Conservation (phyloP, 2,888 invertebrate genomes). For the Stenurella melanura region DNA sequence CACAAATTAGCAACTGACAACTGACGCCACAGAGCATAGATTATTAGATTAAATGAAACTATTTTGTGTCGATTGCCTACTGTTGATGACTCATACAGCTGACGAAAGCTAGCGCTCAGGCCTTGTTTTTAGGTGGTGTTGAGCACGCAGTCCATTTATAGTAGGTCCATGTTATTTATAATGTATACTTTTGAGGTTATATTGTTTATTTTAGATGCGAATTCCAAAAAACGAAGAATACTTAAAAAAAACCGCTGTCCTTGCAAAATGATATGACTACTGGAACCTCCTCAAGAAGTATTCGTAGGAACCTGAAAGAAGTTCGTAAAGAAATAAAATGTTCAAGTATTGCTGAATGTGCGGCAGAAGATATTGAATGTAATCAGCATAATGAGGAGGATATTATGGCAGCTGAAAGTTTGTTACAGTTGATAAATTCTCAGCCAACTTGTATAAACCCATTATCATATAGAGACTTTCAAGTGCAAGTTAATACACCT, state of each 20-base stretch:
- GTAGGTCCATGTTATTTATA: too few species aligned
- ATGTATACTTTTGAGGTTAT: too few species aligned
- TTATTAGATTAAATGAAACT: too few species aligned
- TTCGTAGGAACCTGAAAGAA: background rate
- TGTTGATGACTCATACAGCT: too few species aligned
- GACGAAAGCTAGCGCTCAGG: too few species aligned
- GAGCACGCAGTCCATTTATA: too few species aligned
- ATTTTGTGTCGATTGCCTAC: too few species aligned
- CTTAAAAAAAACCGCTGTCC: constrained; percentile 4
- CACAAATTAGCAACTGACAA: too few species aligned
- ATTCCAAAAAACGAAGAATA: constrained; percentile 8
- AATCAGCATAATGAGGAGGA: background rate
- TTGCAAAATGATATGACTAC: background rate
- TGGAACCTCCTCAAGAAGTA: background rate
- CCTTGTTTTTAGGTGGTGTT: too few species aligned
- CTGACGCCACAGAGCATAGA: too few species aligned
- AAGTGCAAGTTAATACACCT: constrained; percentile 43
- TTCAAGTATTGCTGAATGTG: background rate
- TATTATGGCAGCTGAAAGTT: constrained; percentile 15
- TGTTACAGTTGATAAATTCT: constrained; percentile 7
- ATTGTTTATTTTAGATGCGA: background rate
- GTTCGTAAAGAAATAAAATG: background rate
- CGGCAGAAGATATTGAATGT: background rate
- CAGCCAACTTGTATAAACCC: constrained; percentile 28
- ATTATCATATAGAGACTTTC: constrained; percentile 31